These are phyloP conservation scores for Pseudorhiza aurosa DNA, from an alignment of 30 jellyfish, hydroid and myxozoan species.

Conservation along the genomic window DNA sequence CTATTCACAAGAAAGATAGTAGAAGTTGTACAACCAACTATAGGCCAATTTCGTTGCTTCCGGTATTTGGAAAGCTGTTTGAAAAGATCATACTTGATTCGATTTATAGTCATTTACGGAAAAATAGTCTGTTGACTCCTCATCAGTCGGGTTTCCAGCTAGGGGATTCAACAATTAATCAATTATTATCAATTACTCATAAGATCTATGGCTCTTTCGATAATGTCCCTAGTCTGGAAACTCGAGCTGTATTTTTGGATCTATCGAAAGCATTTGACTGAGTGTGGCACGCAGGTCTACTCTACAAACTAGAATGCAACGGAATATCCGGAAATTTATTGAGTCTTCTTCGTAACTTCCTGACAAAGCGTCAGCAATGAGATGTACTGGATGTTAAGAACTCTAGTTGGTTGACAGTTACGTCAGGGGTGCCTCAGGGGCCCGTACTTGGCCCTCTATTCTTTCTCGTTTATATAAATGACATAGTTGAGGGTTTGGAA, in stretches of 20 bases:
- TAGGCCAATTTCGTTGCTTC: conserved; percentile 53
- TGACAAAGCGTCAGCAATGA: not conserved
- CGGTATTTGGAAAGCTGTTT: conserved; percentile 66
- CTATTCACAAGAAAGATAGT: conserved; percentile 11
- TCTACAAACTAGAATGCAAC: conserved; percentile 6
- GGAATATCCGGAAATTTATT: conserved; percentile 8
- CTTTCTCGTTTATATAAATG: not conserved
- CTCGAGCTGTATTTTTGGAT: conserved; percentile 7
- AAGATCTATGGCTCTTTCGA: conserved; percentile 1
- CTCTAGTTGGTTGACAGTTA: not conserved
- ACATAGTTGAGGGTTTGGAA: not conserved
- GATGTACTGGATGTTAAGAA: not conserved
- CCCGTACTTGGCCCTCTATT: conserved; percentile 6
- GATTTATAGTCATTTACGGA: conserved; percentile 46
- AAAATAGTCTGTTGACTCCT: conserved; percentile 36
- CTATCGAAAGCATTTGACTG: conserved; percentile 7
- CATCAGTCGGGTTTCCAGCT: conserved; percentile 20
- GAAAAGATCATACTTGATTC: conserved; percentile 60
- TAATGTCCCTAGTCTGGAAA: not conserved
- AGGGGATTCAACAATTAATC: not conserved
- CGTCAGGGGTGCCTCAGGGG: conserved; percentile 1
- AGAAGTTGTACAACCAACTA: conserved; percentile 31
- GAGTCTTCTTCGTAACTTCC: not conserved
- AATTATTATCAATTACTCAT: not conserved
- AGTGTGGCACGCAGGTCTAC: not conserved